Conservation (phyloP, 2,888 invertebrate genomes). For the Nomada ferruginata region DNA sequence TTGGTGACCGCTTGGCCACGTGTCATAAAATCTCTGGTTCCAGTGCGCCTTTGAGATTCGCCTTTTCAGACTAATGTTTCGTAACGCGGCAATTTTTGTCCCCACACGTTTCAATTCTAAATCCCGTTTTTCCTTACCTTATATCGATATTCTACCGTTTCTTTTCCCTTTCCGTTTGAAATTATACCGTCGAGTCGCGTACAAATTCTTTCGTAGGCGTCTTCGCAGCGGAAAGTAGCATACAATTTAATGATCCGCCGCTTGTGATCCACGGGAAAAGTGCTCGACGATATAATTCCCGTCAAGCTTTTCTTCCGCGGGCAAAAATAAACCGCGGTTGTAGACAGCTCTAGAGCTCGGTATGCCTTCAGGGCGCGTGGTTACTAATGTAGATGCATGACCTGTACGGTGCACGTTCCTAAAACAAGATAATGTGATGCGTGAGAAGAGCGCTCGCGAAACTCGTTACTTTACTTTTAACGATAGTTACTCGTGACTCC, state of each 20-base stretch:
- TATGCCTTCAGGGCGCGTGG: conserved; percentile 39
- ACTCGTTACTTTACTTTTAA: conserved; percentile 40
- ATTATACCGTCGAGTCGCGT: background rate
- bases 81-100: background rate
- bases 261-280: conserved; percentile 30
- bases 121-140: background rate
- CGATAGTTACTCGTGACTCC: conserved; percentile 20
- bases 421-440: conserved; percentile 43
- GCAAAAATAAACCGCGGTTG: conserved; percentile 22
- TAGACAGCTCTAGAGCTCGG: conserved; percentile 24
- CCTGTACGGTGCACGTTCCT: conserved; percentile 20
- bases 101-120: background rate
- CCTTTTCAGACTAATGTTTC: conserved; percentile 10
- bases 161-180: background rate
- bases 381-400: conserved; percentile 46
- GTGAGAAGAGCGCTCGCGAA: conserved; percentile 37
- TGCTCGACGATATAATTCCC: conserved; percentile 22
- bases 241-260: conserved; percentile 2
- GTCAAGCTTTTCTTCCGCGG: conserved; percentile 32
- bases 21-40: conserved; percentile 45
- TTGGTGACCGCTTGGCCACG: conserved; percentile 45
- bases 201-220: background rate
- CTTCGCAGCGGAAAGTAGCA: background rate
- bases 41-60: background rate
- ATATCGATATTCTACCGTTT: background rate